phyloP scores from a whole-genome alignment of 2,797 vertebrate species.

The Nasua narica region DNA sequence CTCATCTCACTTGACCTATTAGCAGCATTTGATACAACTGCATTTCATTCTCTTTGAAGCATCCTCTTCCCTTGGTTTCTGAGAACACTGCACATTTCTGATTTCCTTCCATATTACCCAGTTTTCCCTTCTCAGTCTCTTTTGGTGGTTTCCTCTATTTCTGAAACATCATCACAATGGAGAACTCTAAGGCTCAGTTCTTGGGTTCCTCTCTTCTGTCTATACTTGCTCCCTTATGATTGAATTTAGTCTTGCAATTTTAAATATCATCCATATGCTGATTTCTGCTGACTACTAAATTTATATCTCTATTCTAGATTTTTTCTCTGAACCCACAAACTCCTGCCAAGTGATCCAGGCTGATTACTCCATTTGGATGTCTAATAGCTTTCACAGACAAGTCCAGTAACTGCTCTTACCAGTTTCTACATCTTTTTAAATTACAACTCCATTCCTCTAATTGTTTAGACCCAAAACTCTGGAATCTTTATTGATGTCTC shows the following conservation, averaged over 20 bases:
- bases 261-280: neutral
- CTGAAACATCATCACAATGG: neutral
- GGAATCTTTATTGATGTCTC: neutral
- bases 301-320: neutral
- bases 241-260: neutral
- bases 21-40: neutral
- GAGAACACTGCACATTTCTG: neutral
- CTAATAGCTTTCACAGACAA: neutral
- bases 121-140: neutral
- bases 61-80: neutral
- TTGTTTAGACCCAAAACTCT: neutral
- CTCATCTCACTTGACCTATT: neutral
- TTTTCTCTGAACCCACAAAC: neutral
- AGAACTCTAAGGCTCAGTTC: neutral
- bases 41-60: neutral
- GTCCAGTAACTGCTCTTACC: neutral
- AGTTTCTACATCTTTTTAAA: neutral
- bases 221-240: neutral
- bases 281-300: neutral
- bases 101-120: neutral
- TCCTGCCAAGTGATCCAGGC: neutral
- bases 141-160: neutral
- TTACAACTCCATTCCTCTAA: neutral
- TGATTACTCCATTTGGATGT: neutral
- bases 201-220: neutral